Base-by-base conservation (phyloP, 2,797 vertebrate species). In the Garrulus glandarius region DNA sequence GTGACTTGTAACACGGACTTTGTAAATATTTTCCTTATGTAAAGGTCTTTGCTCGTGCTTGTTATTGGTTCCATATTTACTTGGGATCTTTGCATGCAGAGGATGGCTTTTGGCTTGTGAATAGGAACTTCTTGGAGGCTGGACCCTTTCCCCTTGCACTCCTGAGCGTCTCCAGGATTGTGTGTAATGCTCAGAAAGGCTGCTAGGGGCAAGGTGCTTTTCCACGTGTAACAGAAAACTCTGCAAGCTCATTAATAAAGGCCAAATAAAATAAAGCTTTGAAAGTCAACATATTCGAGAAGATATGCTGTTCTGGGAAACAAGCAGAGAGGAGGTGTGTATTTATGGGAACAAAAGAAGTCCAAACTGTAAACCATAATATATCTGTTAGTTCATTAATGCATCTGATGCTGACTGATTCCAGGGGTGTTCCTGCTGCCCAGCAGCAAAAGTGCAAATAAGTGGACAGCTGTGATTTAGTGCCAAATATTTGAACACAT, bases 401-500 rank as follows among this genome's bases (percentile, higher is more conserved):
- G 85, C 0, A 1, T 88, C 79, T 63, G 89, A 92, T 94, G 86
- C 83, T 93, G 94, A 89, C 79, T 96, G 92, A 88, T 96, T 91
- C 80, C 85, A 89, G 85, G 67, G 83, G 83, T 96, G 87, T 92
- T 97, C 83, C 87, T 88, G 49, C 87, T 95, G 80, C 85, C 76
- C 55, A 3, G 89, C 82, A 96, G 94, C 85, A 89, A 60, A 93
- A 96, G 92, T 84, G 91, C 94, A 95, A 93, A 95, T 70, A 96
- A 93, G 60, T 81, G 87, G 91, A 93, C 89, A 90, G 93, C 85
- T 92, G 76, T 93, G 91, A 93, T 94, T 96, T 95, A 87, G 64
- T 87, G 87, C 84, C 93, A 83, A 93, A 88, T 91, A 96, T 92
- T 94, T 92, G 84, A 94, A 92, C 43, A 50, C 82, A 93, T 78